These are phyloP conservation scores for Pomatostomus ruficeps DNA, from an alignment of 2,113 vertebrate species.

Conservation along the genomic window DNA sequence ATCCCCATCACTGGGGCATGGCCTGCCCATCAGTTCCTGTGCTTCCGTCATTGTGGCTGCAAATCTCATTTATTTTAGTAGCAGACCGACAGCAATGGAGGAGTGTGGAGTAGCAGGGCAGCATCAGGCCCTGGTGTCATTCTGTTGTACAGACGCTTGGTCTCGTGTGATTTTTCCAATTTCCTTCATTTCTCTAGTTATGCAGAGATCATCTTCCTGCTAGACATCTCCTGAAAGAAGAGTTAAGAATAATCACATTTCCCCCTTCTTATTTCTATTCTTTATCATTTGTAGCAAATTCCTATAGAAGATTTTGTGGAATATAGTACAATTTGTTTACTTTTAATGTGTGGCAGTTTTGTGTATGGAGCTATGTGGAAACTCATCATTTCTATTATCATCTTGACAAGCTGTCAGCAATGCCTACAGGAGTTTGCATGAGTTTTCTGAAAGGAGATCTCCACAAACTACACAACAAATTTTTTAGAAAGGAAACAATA, in stretches of 20 bases:
- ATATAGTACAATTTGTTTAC: background rate
- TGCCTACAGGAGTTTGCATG: background rate
- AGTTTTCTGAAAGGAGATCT: background rate
- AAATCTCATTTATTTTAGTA: background rate
- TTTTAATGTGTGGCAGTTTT: background rate
- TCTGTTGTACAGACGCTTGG: background rate
- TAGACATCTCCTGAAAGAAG: background rate
- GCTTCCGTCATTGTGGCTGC: background rate
- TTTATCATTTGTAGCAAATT: background rate
- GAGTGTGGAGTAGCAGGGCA: fast-evolving
- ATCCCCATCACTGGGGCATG: background rate
- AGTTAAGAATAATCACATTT: background rate
- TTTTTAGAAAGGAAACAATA: background rate
- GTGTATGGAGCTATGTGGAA: background rate
- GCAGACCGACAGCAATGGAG: fast-evolving
- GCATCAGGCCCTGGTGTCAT: background rate
- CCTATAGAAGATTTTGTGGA: background rate
- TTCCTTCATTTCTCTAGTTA: background rate
- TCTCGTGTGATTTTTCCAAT: background rate
- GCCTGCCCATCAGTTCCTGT: fast-evolving
- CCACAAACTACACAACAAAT: background rate
- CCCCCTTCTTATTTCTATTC: background rate
- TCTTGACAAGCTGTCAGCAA: background rate
- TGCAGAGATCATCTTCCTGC: background rate
- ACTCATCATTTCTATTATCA: background rate